Conservation (phyloP, 2,888 invertebrate species). For the Drosophila macrospina region DNA sequence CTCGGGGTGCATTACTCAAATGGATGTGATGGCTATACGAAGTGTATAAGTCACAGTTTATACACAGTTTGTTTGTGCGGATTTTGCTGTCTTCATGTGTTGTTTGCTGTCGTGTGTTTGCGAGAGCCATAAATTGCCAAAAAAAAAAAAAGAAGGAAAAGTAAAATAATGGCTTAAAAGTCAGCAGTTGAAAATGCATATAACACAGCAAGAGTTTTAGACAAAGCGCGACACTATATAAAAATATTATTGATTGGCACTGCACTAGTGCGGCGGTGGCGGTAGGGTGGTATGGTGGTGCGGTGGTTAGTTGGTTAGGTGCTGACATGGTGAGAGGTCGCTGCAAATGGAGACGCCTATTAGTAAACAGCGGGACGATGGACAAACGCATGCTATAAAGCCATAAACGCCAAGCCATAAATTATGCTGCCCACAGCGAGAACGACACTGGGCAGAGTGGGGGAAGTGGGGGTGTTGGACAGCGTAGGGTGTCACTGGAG, state of each 20-base stretch:
- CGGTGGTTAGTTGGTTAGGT: slow-evolving; percentile 6
- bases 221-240: slow-evolving; percentile 62
- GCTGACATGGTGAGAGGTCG: slow-evolving; percentile 14
- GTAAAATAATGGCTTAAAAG: slow-evolving; percentile 43
- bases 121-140: slow-evolving; percentile 43
- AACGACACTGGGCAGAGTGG: background rate
- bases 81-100: background rate
- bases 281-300: background rate
- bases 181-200: slow-evolving; percentile 49
- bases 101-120: slow-evolving; percentile 12
- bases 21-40: background rate
- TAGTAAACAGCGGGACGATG: slow-evolving; percentile 46
- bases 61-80: background rate
- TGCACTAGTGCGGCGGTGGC: background rate
- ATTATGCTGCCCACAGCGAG: slow-evolving; percentile 64
- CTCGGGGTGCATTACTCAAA: background rate
- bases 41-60: slow-evolving; percentile 10
- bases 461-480: background rate
- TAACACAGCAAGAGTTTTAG: slow-evolving; percentile 48
- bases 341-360: slow-evolving; percentile 53
- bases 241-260: slow-evolving; percentile 64
- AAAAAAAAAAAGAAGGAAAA: background rate
- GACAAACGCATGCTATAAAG: slow-evolving; percentile 76
- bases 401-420: slow-evolving; percentile 75
- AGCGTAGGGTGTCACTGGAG: background rate